Conservation (phyloP, 2,113 vertebrate genomes). For the Reinhardtius hippoglossoides region DNA sequence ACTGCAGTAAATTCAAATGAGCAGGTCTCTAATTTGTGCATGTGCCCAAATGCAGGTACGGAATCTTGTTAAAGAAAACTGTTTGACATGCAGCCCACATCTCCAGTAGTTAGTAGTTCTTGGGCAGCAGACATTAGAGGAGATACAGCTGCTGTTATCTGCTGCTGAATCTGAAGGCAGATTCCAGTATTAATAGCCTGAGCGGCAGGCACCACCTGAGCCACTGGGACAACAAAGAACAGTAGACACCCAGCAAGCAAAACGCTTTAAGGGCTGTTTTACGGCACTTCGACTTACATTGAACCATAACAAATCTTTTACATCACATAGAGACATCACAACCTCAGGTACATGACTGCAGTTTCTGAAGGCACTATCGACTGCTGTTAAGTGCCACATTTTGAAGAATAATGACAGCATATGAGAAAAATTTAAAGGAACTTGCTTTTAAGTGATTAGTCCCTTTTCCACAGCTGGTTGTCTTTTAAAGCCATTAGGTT, state of each 20-base stretch:
- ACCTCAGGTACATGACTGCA: neutral
- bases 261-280: neutral
- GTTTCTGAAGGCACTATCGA: neutral
- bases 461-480: neutral
- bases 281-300: neutral
- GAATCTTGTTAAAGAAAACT: constrained; percentile 18
- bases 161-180: constrained; percentile 53
- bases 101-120: constrained; percentile 52
- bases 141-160: constrained; percentile 51
- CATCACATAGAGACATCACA: neutral
- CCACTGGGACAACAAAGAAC: constrained; percentile 41
- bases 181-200: constrained; percentile 54
- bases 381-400: neutral
- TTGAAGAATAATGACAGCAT: neutral
- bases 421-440: neutral
- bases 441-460: neutral
- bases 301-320: constrained; percentile 15
- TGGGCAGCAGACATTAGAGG: constrained; percentile 69
- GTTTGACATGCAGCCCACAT: constrained; percentile 67
- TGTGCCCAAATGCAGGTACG: constrained; percentile 9
- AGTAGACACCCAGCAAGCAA: constrained; percentile 29
- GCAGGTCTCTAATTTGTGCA: constrained; percentile 28
- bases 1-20: constrained; percentile 42
- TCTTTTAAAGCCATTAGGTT: neutral
- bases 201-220: constrained; percentile 47